These are phyloP conservation scores for Oreonectes daqikongensis DNA, from an alignment of 2,797 vertebrate genomes.

Conservation along the genomic window DNA sequence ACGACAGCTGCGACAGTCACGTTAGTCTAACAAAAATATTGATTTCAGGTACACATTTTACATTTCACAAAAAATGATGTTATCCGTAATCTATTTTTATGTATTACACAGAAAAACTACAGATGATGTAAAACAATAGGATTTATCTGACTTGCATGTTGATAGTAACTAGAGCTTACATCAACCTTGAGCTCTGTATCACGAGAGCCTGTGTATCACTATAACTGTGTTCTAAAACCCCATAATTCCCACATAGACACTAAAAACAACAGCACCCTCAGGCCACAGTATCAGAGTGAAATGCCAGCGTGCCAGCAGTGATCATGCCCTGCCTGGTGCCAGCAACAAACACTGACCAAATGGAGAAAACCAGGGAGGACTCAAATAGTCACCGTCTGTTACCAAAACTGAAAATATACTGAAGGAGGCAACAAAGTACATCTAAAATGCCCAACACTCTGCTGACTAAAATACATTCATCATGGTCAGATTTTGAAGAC, in stretches of 20 bases:
- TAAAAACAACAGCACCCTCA: conserved; percentile 36
- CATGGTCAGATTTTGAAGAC: no score
- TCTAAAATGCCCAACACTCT: no score
- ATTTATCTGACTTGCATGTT: no score
- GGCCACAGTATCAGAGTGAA: conserved; percentile 20
- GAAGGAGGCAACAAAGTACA: background rate
- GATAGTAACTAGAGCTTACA: background rate
- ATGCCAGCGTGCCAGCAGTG: conserved; percentile 14
- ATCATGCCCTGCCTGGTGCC: conserved; percentile 3
- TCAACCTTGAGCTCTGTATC: background rate
- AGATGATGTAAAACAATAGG: no score
- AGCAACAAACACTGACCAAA: conserved; percentile 3
- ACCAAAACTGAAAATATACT: background rate
- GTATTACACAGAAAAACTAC: no score
- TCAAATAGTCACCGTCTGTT: conserved; percentile 19
- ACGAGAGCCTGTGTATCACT: background rate
- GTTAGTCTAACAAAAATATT: no score
- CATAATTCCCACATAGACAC: conserved; percentile 7
- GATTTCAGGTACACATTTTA: no score
- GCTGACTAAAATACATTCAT: background rate
- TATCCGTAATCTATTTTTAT: no score
- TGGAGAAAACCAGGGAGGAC: background rate
- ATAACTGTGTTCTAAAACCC: background rate
- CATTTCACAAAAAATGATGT: no score
- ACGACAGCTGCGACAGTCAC: no score